Conservation (phyloP, 2,888 invertebrate genomes). For the Nineta flava region DNA sequence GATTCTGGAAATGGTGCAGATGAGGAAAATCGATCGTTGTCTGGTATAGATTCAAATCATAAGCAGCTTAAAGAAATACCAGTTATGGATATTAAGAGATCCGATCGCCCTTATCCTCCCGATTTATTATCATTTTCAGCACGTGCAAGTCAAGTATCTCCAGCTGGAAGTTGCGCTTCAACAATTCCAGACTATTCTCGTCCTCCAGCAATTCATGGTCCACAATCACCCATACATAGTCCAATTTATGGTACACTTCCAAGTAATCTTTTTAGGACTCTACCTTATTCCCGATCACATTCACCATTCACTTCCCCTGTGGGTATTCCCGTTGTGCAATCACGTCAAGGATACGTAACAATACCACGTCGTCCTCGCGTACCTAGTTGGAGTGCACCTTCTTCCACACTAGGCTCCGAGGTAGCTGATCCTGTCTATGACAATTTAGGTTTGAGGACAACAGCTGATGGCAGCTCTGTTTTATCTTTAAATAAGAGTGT, state of each 20-base stretch:
- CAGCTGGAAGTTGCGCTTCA: constrained; percentile 67
- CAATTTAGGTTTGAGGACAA: constrained; percentile 68
- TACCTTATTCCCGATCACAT: constrained; percentile 63
- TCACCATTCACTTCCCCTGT: constrained; percentile 56
- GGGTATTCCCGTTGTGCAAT: constrained; percentile 47
- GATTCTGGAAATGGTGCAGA: constrained; percentile 37
- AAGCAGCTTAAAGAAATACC: constrained; percentile 37
- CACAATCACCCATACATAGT: constrained; percentile 39
- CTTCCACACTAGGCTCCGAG: constrained; percentile 34
- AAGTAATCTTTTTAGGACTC: constrained; percentile 50
- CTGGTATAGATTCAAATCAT: constrained; percentile 41
- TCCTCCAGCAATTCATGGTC: constrained; percentile 28
- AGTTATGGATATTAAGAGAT: constrained; percentile 36
- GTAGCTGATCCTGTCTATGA: constrained; percentile 69
- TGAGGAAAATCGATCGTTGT: constrained; percentile 53
- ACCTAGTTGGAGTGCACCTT: constrained; percentile 58
- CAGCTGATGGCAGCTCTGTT: constrained; percentile 72
- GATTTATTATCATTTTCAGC: constrained; percentile 67
- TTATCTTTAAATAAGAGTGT: constrained; percentile 61
- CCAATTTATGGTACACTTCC: constrained; percentile 53
- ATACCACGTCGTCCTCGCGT: constrained; percentile 71
- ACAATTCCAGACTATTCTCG: constrained; percentile 59
- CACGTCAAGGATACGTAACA: constrained; percentile 71
- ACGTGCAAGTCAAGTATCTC: constrained; percentile 52
- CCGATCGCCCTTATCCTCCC: constrained; percentile 54